Base-by-base conservation (phyloP, 2,797 vertebrate species). In the Cichlasoma orientale region DNA sequence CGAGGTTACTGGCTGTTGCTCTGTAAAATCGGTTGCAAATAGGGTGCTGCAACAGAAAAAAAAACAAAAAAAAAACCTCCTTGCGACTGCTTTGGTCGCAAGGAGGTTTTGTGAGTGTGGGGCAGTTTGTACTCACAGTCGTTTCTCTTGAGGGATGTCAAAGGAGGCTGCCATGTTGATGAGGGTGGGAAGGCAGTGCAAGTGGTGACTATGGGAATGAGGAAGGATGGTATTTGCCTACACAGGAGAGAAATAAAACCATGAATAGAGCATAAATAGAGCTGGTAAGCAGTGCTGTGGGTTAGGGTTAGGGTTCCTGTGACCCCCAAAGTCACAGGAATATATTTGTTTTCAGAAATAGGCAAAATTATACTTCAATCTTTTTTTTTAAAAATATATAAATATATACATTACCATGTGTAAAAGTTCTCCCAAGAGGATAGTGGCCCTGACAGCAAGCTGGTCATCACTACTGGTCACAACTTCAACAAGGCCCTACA, bases 121-220 rank as follows among this genome's bases (percentile, higher is more conserved):
- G 53, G 25, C 73, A 61, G 47, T 59, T 66, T 72, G 79, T 68
- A 84, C 98, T 98, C 93, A 98, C 98, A 97, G 92, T 82, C 98
- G 94, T 88, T 98, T 99, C 89, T 99, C 97, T 91, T 97, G 98
- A 86, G 96, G 83, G 89, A 98, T 99, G 92, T 99, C 97, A 84
- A 98, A 99, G 56, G 98, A 99, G 74, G 98, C 98, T 9, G 98
- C 98, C 97, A 99, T 97, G 90, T 98, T 99, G 96, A 99, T 99
- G 86, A 99, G 94, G 36, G 97, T 98, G 77, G 98, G 98, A 81
- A 99, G 96, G 89, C 98, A 99, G 93, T 99, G 98, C 89, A 99
- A 95, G 92, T 99, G 98, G 94, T 99, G 97, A 88, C 98, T 99
- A 85, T 99, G 98, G 78, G 97, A 97, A 92, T 99, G 98, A 87